Conservation (phyloP, 1,140 invertebrate genomes). For the Trichomalopsis sarcophagae region DNA sequence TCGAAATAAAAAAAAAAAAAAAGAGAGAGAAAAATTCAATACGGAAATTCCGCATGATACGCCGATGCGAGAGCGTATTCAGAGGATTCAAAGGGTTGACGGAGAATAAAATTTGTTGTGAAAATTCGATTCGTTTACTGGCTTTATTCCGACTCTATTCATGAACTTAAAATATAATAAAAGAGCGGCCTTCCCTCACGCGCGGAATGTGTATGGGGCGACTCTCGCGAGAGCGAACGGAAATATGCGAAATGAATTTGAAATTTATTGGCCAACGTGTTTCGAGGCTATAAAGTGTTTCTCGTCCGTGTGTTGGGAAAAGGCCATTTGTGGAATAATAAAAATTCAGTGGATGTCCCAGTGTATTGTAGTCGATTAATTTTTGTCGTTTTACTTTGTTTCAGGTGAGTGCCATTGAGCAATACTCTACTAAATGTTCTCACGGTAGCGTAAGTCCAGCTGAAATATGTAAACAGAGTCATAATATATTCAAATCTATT, state of each 20-base stretch:
- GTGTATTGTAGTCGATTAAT: neutral
- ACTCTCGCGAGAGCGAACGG: neutral
- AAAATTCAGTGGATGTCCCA: too few relatives aligned
- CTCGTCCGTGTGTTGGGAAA: too few relatives aligned
- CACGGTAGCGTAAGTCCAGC: neutral
- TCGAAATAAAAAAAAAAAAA: constrained; percentile 1
- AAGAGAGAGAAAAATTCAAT: neutral
- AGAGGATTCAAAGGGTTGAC: neutral
- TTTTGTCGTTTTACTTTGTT: neutral
- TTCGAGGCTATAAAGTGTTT: too few relatives aligned
- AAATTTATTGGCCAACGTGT: too few relatives aligned
- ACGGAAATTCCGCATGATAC: neutral
- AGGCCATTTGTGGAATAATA: too few relatives aligned
- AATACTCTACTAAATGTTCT: neutral
- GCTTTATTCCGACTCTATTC: neutral
- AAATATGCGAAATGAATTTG: too few relatives aligned
- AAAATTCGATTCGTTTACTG: neutral
- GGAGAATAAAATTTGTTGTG: neutral
- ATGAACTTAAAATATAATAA: neutral
- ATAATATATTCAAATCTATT: neutral
- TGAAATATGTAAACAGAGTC: neutral
- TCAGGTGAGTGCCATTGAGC: neutral
- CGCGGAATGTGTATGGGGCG: neutral
- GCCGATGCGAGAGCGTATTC: neutral
- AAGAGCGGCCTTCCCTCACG: neutral